Evolutionary conservation across 2,888 invertebrate species (phyloP).

Genomic region (Lingula anatina): DNA sequence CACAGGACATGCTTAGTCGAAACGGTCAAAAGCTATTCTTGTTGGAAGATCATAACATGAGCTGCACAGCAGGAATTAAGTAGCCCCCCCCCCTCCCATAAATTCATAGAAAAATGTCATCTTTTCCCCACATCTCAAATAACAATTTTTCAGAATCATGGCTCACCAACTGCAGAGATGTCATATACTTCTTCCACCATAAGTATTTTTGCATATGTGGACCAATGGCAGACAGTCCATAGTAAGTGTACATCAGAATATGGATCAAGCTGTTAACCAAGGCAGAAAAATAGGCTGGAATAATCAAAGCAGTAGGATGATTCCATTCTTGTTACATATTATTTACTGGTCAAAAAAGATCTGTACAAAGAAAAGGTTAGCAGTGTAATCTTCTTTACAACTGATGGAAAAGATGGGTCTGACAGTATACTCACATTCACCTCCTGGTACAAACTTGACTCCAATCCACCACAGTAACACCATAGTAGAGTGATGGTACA

Average conservation of each 20-base stretch:
- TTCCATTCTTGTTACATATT: not conserved
- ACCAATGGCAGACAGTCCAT: slow-evolving; percentile 44
- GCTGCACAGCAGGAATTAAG: too few species aligned
- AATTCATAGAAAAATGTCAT: not conserved
- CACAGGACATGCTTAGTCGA: not conserved
- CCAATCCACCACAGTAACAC: slow-evolving; percentile 48
- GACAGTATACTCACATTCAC: slow-evolving; percentile 34
- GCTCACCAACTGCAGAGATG: slow-evolving; percentile 45
- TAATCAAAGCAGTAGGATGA: too few species aligned
- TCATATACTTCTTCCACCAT: slow-evolving; percentile 52
- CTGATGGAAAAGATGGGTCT: too few species aligned
- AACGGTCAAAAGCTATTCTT: not conserved
- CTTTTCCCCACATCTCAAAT: not conserved
- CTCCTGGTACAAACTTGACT: slow-evolving; percentile 40
- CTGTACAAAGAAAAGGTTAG: not conserved
- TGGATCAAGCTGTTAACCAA: slow-evolving; percentile 47
- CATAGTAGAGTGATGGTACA: slow-evolving; percentile 51
- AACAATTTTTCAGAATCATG: too few species aligned
- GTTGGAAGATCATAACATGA: not conserved
- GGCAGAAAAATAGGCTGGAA: slow-evolving; percentile 45
- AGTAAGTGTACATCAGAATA: slow-evolving; percentile 49
- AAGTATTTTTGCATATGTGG: slow-evolving; percentile 47
- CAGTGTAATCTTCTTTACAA: not conserved
- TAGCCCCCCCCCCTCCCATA: not conserved
- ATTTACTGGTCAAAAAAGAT: not conserved